Base-by-base conservation (phyloP, 2,797 vertebrate species). In the Cynodonichthys magdalenae region DNA sequence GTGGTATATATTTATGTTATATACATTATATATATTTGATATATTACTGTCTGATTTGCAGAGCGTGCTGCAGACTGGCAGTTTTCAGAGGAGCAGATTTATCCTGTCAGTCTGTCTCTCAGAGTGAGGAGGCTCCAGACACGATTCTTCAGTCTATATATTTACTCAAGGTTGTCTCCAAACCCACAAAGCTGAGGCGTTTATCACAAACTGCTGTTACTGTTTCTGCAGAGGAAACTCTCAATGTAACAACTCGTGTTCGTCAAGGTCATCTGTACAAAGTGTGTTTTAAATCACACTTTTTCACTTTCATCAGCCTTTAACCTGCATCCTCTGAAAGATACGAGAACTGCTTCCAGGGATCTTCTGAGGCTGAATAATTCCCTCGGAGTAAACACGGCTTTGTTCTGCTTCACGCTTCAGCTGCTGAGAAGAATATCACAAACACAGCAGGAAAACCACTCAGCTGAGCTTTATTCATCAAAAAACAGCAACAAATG, bases 341-440 rank as follows among this genome's bases (percentile, higher is more conserved):
- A 47, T 17, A 5, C 1, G 41, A 53, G 42, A 47, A 58, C 69
- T 34, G 60, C 62, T 59, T 66, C 57, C 67, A 58, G 14, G 53
- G 76, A 80, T 69, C 74, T 61, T n/a, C 73, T 74, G 36, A 39
- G 36, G 36, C 34, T 3, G 34, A 84, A 81, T 83, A 69, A 86
- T 84, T 87, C 60, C 85, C 77, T 29, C 64, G 68, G 69, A 42
- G 78, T 76, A 69, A 87, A 86, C 73, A 81, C 29, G 36, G 29
- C 34, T 72, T 81, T 75, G 71, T 79, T 61, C 39, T 15, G 60
- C 6, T 36, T 69, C 71, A 67, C 44, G 70, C 72, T 74, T 53
- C 50, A 75, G 46, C 27, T 28, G 59, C 56, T 39, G 15, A 60
- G 60, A 65, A 59, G 69, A 75, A 76, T 63, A 75, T 73, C 58